A percentile compares a stretch with the other conserved stretches of the same genome.
phyloP scores from a whole-genome alignment of 1,140 invertebrate genomes.

The Heliconius himera region DNA sequence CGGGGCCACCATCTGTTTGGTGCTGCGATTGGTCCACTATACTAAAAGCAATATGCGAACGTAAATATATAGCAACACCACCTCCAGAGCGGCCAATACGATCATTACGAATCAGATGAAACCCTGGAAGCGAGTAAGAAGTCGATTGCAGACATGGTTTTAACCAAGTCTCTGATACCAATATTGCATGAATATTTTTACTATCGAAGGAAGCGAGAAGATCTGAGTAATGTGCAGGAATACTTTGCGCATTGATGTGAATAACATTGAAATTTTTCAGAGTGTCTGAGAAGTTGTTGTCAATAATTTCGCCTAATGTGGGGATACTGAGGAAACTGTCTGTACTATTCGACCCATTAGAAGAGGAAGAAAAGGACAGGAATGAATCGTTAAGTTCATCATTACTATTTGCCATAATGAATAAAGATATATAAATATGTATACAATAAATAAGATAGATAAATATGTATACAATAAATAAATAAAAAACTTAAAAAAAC shows the following conservation, averaged over 20 bases:
- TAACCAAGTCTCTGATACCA: not conserved
- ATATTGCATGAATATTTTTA: too few species aligned
- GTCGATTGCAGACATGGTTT: not conserved
- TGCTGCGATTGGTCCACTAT: not conserved
- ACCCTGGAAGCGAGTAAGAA: not conserved
- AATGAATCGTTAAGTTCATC: not conserved
- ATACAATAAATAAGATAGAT: not conserved
- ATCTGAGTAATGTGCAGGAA: too few species aligned
- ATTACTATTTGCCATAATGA: not conserved
- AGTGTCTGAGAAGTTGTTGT: conserved; percentile 5
- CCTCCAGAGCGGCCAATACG: not conserved
- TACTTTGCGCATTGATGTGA: not conserved
- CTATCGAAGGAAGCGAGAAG: too few species aligned
- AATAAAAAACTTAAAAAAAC: too few species aligned
- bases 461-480: not conserved
- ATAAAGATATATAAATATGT: not conserved
- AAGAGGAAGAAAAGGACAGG: conserved; percentile 8
- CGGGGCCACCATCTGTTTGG: not conserved
- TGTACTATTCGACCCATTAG: not conserved
- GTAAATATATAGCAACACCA: not conserved
- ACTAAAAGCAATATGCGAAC: not conserved
- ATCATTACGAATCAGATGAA: conserved; percentile 4
- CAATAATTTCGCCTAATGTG: not conserved
- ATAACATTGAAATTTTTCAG: conserved; percentile 15
- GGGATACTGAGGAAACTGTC: conserved; percentile 14